phyloP scores from a whole-genome alignment of 2,113 vertebrate genomes.

The Muntiacus muntjak region DNA sequence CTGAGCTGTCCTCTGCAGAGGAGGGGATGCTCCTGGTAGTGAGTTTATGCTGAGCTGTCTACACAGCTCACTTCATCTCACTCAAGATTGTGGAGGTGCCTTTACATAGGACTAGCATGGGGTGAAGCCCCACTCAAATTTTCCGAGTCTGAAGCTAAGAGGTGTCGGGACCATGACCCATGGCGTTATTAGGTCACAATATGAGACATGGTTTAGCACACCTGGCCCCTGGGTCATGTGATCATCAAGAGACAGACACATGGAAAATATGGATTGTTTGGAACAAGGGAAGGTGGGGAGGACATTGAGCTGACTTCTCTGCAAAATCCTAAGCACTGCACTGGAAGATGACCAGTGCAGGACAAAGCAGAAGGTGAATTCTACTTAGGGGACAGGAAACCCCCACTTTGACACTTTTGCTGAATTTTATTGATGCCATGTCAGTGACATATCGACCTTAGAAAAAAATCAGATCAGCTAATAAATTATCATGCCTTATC shows the following conservation, averaged over 20 bases:
- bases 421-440: neutral
- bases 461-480: neutral
- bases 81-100: accelerated
- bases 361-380: neutral
- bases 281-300: neutral
- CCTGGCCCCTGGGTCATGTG: no score
- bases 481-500: neutral
- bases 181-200: accelerated
- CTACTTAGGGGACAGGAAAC: neutral
- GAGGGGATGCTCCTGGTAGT: neutral
- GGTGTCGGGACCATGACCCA: neutral
- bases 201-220: accelerated
- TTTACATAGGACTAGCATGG: accelerated
- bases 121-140: neutral
- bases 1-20: neutral
- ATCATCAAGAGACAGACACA: accelerated
- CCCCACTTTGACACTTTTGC: neutral
- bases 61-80: neutral
- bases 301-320: accelerated
- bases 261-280: accelerated
- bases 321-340: accelerated
- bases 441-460: neutral
- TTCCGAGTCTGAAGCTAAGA: neutral
- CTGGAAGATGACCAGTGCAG: accelerated
- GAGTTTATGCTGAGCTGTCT: accelerated